phyloP scores from a whole-genome alignment of 2,888 invertebrate species.

The Tortricodes alternella region DNA sequence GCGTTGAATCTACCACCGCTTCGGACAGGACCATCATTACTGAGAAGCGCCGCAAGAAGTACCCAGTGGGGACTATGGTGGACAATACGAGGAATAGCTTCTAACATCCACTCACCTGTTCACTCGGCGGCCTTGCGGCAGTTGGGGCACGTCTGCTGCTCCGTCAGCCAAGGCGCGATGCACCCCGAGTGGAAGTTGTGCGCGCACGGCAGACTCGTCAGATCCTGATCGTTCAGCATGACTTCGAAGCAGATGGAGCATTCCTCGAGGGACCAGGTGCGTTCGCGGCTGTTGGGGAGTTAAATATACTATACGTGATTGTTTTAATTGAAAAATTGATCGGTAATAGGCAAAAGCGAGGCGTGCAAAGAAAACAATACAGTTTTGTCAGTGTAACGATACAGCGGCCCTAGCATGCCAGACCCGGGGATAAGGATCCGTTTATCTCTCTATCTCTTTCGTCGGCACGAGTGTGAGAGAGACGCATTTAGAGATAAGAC shows the following conservation, averaged over 20 bases:
- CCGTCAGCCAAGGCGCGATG: slow-evolving; percentile 69
- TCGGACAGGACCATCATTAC: no score
- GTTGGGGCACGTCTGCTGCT: slow-evolving; percentile 70
- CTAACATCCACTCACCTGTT: background rate
- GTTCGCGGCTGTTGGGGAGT: slow-evolving; percentile 55
- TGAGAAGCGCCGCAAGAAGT: no score
- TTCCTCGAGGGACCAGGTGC: slow-evolving; percentile 65
- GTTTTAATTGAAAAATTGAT: background rate
- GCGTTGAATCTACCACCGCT: no score
- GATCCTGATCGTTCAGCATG: slow-evolving; percentile 59
- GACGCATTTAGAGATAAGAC: no score
- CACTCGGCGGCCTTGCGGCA: slow-evolving; percentile 58
- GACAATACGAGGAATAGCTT: background rate
- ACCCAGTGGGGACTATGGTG: no score
- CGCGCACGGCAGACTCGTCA: slow-evolving; percentile 61
- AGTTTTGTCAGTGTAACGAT: no score
- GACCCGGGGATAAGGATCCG: no score
- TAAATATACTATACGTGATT: background rate
- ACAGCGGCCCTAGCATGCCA: no score
- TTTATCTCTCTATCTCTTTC: no score
- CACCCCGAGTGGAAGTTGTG: slow-evolving; percentile 71
- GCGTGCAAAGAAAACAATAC: background rate
- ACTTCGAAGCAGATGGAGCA: slow-evolving; percentile 74
- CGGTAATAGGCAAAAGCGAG: background rate
- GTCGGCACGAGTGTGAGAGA: no score